A percentile compares a stretch with the other conserved stretches of the same genome.
Evolutionary conservation across 1,140 invertebrate genomes (phyloP).

Genomic region (Apis cerana): DNA sequence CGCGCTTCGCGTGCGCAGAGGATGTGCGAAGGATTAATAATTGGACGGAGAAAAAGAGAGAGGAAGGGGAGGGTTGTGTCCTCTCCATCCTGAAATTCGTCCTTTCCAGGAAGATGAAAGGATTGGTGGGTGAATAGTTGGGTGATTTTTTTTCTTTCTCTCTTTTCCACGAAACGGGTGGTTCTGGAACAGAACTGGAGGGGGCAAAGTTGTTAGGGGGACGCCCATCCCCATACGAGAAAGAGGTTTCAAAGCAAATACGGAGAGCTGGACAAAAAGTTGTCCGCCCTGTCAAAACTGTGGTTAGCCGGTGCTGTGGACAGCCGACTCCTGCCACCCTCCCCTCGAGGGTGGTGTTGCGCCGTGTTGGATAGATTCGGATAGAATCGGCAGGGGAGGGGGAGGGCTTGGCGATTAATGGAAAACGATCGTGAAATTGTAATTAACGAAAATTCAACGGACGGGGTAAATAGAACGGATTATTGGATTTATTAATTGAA

Average conservation of each 20-base stretch:
- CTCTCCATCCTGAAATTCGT: background rate
- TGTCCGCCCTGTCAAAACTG: constrained; percentile 39
- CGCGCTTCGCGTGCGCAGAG: too few relatives aligned
- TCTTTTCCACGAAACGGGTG: constrained; percentile 50
- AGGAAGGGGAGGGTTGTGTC: too few relatives aligned
- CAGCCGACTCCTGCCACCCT: background rate
- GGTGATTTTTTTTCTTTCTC: constrained; percentile 64
- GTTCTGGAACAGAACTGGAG: constrained; percentile 62
- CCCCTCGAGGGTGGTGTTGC: background rate
- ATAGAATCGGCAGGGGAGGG: too few relatives aligned
- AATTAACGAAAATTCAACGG: constrained; percentile 45
- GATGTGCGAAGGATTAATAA: too few relatives aligned
- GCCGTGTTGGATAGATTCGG: background rate
- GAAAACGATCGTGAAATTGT: constrained; percentile 47
- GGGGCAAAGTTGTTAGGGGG: constrained; percentile 19
- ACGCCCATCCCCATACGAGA: background rate
- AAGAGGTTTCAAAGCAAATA: constrained; percentile 40
- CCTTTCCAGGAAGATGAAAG: constrained; percentile 72
- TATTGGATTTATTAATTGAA: background rate
- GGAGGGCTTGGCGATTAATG: constrained; percentile 30
- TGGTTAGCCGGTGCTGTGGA: constrained; percentile 36
- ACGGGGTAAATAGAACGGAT: constrained; percentile 41
- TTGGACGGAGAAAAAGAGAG: too few relatives aligned
- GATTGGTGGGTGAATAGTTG: constrained; percentile 67
- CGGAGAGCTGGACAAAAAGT: constrained; percentile 37